A percentile compares a stretch with the other conserved stretches of the same genome.
These are phyloP conservation scores for Pandemis corylana DNA, from an alignment of 2,888 invertebrate species.

Conservation along the genomic window DNA sequence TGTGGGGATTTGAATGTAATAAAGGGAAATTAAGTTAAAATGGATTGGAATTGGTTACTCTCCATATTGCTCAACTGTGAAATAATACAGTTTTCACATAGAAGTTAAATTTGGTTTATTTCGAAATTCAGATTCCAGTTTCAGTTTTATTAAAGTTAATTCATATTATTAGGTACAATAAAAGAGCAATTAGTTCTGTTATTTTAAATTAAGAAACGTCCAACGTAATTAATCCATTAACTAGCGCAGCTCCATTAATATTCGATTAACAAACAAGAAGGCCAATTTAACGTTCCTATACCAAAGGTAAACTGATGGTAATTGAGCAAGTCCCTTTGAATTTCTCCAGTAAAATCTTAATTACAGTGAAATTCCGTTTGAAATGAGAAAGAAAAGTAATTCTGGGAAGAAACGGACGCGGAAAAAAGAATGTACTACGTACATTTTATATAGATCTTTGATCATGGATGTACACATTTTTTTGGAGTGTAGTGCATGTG, in stretches of 20 bases:
- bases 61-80: too few relatives aligned
- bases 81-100: too few relatives aligned
- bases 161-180: neutral
- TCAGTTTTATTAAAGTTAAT: neutral
- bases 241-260: constrained; percentile 3
- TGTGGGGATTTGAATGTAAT: too few relatives aligned
- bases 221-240: neutral
- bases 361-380: constrained; percentile 34
- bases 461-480: neutral
- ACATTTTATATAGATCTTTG: neutral
- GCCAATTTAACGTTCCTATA: constrained; percentile 13
- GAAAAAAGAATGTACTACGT: constrained; percentile 5
- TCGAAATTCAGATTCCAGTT: too few relatives aligned
- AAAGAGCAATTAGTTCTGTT: neutral
- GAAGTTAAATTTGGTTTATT: too few relatives aligned
- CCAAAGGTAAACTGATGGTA: constrained; percentile 25
- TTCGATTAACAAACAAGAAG: constrained; percentile 30
- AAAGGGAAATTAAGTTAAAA: too few relatives aligned
- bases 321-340: constrained; percentile 30
- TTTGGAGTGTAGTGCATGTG: neutral
- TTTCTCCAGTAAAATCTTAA: constrained; percentile 34
- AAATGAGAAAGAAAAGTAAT: constrained; percentile 26
- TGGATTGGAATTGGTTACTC: too few relatives aligned
- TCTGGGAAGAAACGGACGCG: constrained; percentile 7
- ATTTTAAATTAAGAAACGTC: neutral